These are phyloP conservation scores for Alexandromys fortis DNA, from an alignment of 2,113 vertebrate species.

Conservation along the genomic window DNA sequence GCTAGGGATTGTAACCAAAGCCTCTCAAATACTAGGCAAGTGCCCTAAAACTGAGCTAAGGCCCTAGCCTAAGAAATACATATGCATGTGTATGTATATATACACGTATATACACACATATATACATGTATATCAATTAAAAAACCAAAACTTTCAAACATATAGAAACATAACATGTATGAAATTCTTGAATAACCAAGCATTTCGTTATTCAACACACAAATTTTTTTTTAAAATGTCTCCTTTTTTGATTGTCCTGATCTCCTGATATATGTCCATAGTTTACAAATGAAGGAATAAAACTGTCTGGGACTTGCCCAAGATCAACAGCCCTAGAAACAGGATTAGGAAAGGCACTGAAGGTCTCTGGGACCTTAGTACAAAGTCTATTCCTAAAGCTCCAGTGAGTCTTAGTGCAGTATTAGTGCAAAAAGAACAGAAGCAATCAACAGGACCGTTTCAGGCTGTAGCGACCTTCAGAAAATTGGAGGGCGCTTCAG, in stretches of 20 bases:
- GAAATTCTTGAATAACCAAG: neutral
- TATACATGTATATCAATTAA: neutral
- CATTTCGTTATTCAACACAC: neutral
- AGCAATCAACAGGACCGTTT: neutral
- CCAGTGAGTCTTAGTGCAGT: neutral
- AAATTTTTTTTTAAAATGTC: neutral
- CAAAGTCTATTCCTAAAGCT: neutral
- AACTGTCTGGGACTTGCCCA: neutral
- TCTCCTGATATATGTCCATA: neutral
- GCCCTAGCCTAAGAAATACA: neutral
- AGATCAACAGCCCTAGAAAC: neutral
- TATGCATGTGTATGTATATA: too few relatives aligned
- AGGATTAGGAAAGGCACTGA: neutral
- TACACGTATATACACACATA: too few relatives aligned
- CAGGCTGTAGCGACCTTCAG: slow-evolving; percentile 4
- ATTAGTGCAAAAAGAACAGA: neutral
- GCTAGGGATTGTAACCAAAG: neutral
- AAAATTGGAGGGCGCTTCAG: neutral
- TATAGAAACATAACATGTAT: neutral
- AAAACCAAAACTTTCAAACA: neutral
- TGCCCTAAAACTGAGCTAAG: neutral
- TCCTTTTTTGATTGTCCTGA: neutral
- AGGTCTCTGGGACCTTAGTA: neutral
- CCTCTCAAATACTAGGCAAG: neutral
- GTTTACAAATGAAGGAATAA: slow-evolving; percentile 38